Base-by-base conservation (phyloP, 2,113 vertebrate species). In the Otolemur garnettii region DNA sequence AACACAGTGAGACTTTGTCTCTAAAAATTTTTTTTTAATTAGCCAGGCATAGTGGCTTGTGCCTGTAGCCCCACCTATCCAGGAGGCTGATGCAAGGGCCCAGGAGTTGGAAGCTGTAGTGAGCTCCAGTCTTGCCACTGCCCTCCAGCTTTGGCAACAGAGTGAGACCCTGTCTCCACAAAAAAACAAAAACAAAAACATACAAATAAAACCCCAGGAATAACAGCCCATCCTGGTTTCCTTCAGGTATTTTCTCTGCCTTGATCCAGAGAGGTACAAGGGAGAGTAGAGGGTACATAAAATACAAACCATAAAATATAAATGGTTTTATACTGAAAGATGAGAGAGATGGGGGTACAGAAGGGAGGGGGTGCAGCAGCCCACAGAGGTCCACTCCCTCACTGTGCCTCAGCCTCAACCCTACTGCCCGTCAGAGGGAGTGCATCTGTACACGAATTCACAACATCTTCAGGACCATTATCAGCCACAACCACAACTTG, bases 401-500 rank as follows among this genome's bases (percentile, higher is more conserved):
- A 21, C 4, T 33, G 1, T 9, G 26, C 42, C 62, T 28, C 10
- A 30, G 35, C 42, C 80, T 53, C 45, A 28, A 14, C 13, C 82
- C 81, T 0, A 1, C 53, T 18, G 66, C 22, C 14, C 3, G 55
- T 53, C 74, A 59, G n/a, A 6, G 21, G 4, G 30, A 74, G 14
- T 50, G 11, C 14, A 24, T 88, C 45, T 64, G 90, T 22, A 4
- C 14, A 21, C 12, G 28, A 2, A n/a, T 18, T 42, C 68, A n/a
- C 68, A 2, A 0, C 0, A 4, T 68, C 91, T 91, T 86, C n/a
- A 15, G 79, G 59, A 72, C 75, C 10, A 62, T 64, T 55, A 42
- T 4, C 50, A 0, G 18, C 60, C n/a, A 3, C 0, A 6, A n/a
- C 14, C 33, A 42, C 68, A 69, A 22, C 8, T 55, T 17, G 45